Conservation (phyloP, 2,113 vertebrate genomes). For the Gnathonemus longibarbis region DNA sequence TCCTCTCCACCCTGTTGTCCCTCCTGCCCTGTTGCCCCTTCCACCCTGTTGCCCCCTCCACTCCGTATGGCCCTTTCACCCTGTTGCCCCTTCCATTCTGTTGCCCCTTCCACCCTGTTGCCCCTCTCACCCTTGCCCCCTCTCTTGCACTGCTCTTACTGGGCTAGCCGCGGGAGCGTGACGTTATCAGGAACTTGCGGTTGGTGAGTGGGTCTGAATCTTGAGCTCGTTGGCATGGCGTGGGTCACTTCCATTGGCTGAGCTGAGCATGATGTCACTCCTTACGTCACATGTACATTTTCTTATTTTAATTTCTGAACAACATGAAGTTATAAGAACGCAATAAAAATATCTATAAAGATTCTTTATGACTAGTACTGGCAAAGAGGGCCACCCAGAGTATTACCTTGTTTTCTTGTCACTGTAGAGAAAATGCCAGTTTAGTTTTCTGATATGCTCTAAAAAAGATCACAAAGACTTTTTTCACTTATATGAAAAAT, state of each 20-base stretch:
- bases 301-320: slow-evolving; percentile 23
- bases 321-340: background rate
- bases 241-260: slow-evolving; percentile 16
- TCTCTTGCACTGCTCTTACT: slow-evolving; percentile 59
- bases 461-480: background rate
- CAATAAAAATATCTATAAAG: background rate
- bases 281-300: slow-evolving; percentile 43
- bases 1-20: slow-evolving; percentile 37
- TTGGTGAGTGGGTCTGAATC: slow-evolving; percentile 84
- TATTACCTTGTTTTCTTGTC: background rate
- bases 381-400: background rate
- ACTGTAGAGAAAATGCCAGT: background rate
- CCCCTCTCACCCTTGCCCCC: slow-evolving; percentile 46
- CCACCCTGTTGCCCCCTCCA: slow-evolving; percentile 38
- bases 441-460: background rate
- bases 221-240: slow-evolving; percentile 32
- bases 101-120: slow-evolving; percentile 34
- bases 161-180: slow-evolving; percentile 83
- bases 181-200: slow-evolving; percentile 78
- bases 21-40: slow-evolving; percentile 46
- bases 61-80: slow-evolving; percentile 42
- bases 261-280: slow-evolving; percentile 39
- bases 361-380: background rate
- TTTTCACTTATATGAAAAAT: background rate
- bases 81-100: slow-evolving; percentile 36